phyloP scores from a whole-genome alignment of 2,888 invertebrate species.

The Dryomyza anilis region DNA sequence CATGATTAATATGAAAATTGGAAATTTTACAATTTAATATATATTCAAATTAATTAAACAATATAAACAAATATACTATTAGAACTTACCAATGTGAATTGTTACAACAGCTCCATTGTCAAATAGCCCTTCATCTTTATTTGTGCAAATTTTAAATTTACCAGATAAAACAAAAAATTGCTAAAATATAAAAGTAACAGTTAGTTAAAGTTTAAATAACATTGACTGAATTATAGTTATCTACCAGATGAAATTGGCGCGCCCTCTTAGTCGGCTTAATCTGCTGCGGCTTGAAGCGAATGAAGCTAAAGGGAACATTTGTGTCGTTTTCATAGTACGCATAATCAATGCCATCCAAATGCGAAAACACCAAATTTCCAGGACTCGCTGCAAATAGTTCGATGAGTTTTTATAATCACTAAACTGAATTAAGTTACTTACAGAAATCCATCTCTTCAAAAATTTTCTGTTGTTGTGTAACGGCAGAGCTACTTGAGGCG shows the following conservation, averaged over 20 bases:
- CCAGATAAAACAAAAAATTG: constrained; percentile 43
- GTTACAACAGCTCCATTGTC: constrained; percentile 42
- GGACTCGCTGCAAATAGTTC: constrained; percentile 29
- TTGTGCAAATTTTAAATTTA: constrained; percentile 38
- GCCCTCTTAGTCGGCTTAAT: constrained; percentile 39
- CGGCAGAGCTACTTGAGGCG: too few relatives aligned
- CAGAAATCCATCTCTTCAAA: constrained; percentile 32
- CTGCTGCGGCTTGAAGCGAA: constrained; percentile 44
- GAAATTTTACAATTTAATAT: too few relatives aligned
- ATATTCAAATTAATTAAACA: too few relatives aligned
- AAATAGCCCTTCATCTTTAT: constrained; percentile 28
- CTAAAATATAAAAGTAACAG: constrained; percentile 25
- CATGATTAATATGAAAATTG: too few relatives aligned
- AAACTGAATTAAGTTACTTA: constrained; percentile 21
- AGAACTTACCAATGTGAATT: constrained; percentile 39
- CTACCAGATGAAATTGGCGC: constrained; percentile 40
- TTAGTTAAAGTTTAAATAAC: neutral
- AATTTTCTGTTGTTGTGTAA: too few relatives aligned
- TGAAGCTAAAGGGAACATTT: constrained; percentile 33
- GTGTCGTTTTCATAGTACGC: constrained; percentile 43
- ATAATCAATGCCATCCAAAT: constrained; percentile 44
- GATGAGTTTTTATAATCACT: neutral
- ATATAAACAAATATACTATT: neutral
- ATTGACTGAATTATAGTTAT: neutral
- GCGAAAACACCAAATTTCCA: constrained; percentile 34